A percentile compares a stretch with the other conserved stretches of the same genome.
Evolutionary conservation across 2,113 vertebrate genomes (phyloP).

Genomic region (Heterocephalus glaber): DNA sequence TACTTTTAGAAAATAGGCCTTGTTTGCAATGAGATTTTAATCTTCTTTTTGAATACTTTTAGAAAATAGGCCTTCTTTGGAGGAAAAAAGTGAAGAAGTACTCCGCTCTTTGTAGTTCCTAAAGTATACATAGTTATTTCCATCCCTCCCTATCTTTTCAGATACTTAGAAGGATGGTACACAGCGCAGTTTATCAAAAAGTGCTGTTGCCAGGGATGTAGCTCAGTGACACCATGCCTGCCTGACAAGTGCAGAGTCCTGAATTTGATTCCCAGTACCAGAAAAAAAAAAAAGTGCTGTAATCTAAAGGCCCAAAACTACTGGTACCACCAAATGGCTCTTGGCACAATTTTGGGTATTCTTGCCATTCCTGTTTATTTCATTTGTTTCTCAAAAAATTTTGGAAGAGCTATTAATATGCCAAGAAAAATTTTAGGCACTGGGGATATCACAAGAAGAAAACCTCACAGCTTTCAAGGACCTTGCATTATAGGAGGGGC

Average conservation of each 20-base stretch:
- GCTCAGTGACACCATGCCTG: too few relatives aligned
- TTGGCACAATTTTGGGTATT: background rate
- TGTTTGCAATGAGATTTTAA: background rate
- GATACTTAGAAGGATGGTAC: background rate
- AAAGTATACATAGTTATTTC: background rate
- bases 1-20: slow-evolving; percentile 23
- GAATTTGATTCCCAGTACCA: too few relatives aligned
- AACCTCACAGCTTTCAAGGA: background rate
- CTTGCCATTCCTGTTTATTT: background rate
- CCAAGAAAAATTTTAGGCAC: background rate
- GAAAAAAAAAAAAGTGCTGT: background rate
- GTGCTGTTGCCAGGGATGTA: background rate
- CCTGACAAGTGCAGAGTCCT: too few relatives aligned
- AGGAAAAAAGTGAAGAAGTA: background rate
- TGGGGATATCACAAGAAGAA: background rate
- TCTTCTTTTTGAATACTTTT: background rate
- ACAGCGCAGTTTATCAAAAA: background rate
- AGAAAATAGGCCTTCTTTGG: background rate
- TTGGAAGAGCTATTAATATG: background rate
- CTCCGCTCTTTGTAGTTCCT: background rate
- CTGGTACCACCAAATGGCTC: background rate
- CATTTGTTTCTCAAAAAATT: slow-evolving; percentile 18
- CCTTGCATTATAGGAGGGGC: background rate
- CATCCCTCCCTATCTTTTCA: background rate
- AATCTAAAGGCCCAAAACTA: background rate